These are phyloP conservation scores for Microcebus griseorufus DNA, from an alignment of 2,113 vertebrate genomes.

Conservation along the genomic window DNA sequence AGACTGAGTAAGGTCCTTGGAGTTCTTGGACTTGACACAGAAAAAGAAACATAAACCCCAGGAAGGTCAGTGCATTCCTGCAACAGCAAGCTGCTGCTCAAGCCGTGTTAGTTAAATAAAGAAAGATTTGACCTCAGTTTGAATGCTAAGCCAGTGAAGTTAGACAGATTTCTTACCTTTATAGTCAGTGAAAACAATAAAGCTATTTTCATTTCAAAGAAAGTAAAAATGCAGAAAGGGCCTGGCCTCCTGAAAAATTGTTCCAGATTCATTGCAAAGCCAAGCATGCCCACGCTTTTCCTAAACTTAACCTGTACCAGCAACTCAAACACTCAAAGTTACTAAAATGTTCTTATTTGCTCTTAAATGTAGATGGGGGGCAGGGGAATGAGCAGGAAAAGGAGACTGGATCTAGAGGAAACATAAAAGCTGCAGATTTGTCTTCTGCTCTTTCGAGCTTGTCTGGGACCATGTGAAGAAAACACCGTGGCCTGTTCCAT, in stretches of 20 bases:
- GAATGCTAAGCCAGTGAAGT: conserved; percentile 45
- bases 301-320: not conserved
- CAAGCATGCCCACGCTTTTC: not conserved
- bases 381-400: not conserved
- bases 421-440: not conserved
- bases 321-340: not conserved
- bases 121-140: conserved; percentile 45
- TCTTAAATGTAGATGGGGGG: not conserved
- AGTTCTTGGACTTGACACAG: not conserved
- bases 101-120: conserved; percentile 45
- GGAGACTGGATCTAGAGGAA: not conserved
- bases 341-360: conserved; percentile 10
- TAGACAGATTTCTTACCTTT: conserved; percentile 61
- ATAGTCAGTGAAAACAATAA: conserved; percentile 59
- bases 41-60: not conserved
- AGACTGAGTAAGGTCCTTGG: not conserved
- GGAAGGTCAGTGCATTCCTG: not conserved
- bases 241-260: conserved; percentile 57
- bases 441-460: not conserved
- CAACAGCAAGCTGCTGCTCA: not conserved
- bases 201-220: conserved; percentile 64
- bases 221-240: conserved; percentile 51
- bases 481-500: not conserved
- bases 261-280: not conserved
- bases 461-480: not conserved